phyloP scores from a whole-genome alignment of 2,113 vertebrate species.

The Gallinago undulata region DNA sequence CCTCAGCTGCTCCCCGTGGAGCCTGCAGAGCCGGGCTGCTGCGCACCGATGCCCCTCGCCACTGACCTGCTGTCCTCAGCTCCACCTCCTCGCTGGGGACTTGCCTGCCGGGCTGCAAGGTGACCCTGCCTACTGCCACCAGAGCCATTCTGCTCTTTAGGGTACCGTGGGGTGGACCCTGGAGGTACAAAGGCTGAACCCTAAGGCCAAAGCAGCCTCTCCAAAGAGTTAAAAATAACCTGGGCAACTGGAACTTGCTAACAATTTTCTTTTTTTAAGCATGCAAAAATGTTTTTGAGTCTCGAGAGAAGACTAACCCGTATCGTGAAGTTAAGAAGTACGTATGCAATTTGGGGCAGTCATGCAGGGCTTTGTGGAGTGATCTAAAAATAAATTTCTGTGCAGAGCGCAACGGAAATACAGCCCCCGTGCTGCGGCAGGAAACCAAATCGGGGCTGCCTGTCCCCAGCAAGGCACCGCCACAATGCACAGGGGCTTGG shows the following conservation, averaged over 20 bases:
- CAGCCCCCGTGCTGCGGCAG: neutral
- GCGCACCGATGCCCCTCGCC: accelerated
- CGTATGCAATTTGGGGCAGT: neutral
- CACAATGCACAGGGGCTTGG: neutral
- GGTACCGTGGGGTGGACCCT: no score
- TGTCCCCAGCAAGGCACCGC: neutral
- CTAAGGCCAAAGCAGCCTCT: neutral
- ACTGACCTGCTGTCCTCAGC: neutral
- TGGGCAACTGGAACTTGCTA: accelerated
- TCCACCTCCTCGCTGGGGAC: accelerated
- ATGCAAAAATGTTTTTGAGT: neutral
- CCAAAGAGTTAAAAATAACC: neutral
- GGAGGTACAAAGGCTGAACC: neutral
- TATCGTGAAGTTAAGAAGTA: neutral
- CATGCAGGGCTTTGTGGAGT: neutral
- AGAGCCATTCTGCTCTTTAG: neutral
- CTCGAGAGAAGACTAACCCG: neutral
- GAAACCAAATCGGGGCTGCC: neutral
- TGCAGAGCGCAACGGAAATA: neutral
- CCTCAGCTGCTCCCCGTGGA: neutral
- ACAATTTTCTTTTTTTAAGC: neutral
- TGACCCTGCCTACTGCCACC: neutral
- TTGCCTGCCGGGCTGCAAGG: neutral
- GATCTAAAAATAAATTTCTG: neutral
- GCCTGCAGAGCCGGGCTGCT: accelerated